Percentiles rank a stretch among this genome's conserved stretches.
Conservation (phyloP, 2,113 vertebrate species). For the Athene noctua region DNA sequence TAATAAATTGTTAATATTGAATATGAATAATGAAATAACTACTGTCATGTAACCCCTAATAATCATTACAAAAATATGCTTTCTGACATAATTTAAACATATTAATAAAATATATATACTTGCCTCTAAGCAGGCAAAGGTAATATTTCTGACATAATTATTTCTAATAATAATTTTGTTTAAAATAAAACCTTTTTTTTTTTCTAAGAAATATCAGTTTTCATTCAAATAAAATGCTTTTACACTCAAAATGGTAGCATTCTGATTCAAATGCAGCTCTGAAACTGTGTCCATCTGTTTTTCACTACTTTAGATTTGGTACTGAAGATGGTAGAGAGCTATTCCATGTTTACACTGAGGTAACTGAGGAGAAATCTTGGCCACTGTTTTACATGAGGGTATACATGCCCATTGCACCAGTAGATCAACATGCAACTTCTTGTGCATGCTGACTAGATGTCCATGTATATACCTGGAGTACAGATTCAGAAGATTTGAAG, state of each 20-base stretch:
- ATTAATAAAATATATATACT: conserved; percentile 39
- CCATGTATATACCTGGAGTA: too few relatives aligned
- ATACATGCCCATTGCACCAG: background rate
- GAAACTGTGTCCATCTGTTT: background rate
- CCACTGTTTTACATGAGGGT: background rate
- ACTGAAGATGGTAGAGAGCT: background rate
- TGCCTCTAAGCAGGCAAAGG: background rate
- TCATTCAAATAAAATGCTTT: background rate
- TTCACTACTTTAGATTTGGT: background rate
- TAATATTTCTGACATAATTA: conserved; percentile 24
- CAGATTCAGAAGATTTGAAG: background rate
- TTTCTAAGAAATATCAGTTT: background rate
- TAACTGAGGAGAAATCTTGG: background rate
- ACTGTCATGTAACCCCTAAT: conserved; percentile 17
- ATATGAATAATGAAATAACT: conserved; percentile 63
- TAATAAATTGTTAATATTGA: conserved; percentile 68
- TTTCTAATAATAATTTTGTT: conserved; percentile 28
- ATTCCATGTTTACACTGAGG: rapidly evolving
- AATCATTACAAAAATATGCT: conserved; percentile 52
- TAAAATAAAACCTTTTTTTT: background rate
- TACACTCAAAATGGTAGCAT: background rate
- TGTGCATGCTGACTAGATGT: background rate
- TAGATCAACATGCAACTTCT: background rate
- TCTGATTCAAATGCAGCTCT: background rate
- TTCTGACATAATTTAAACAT: conserved; percentile 51